Conservation (phyloP, 2,888 invertebrate species). For the Cordilura impudica region DNA sequence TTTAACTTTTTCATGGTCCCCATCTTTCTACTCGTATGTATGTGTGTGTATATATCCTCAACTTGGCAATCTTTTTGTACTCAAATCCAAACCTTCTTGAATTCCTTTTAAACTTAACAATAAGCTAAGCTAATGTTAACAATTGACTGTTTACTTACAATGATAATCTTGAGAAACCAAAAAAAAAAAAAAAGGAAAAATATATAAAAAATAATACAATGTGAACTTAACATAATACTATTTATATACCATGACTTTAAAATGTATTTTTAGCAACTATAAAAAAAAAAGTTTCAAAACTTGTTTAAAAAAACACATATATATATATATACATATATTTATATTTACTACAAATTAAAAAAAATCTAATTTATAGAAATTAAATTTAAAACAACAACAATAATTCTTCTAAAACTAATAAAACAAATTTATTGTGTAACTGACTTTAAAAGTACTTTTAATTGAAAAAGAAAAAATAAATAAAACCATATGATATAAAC, state of each 20-base stretch:
- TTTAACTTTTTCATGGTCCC: too few relatives aligned
- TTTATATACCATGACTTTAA: conserved; percentile 15
- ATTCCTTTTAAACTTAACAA: neutral
- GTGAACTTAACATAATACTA: conserved; percentile 5
- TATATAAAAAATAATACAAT: neutral
- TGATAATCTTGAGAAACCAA: conserved; percentile 53
- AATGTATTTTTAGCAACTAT: neutral
- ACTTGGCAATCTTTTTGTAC: too few relatives aligned
- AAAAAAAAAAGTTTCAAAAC: neutral
- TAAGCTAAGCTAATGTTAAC: conserved; percentile 45
- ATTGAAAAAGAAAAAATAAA: neutral
- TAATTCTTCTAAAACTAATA: too few relatives aligned
- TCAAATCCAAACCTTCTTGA: too few relatives aligned
- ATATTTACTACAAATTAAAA: conserved; percentile 32
- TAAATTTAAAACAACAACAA: conserved; percentile 8
- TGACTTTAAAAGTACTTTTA: neutral
- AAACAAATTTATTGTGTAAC: conserved; percentile 19
- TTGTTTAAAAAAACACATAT: conserved; percentile 21
- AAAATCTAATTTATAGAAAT: conserved; percentile 4
- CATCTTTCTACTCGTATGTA: too few relatives aligned
- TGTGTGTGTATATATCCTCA: too few relatives aligned
- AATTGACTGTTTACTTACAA: conserved; percentile 53
- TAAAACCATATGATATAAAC: neutral
- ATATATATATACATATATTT: neutral
- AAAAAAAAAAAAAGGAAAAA: neutral